Conservation (phyloP, 30 jellyfish, hydroid and myxozoan species). For the Euphysa ruthae region DNA sequence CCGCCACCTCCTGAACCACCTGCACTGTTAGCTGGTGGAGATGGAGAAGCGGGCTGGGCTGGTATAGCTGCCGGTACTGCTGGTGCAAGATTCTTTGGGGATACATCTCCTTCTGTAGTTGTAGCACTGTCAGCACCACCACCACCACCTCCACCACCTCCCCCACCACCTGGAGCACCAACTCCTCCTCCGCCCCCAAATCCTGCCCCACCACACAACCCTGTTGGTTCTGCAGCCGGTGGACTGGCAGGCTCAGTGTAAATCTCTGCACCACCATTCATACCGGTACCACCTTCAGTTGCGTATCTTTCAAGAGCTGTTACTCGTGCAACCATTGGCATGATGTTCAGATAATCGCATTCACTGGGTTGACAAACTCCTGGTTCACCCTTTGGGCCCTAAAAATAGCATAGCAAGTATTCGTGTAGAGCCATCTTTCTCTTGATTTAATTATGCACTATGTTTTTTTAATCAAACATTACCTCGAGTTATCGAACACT, state of each 20-base stretch:
- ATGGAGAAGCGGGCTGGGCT: constrained; percentile 14
- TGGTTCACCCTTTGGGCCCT: constrained; percentile 96
- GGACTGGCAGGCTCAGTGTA: constrained; percentile 78
- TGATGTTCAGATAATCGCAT: constrained; percentile 92
- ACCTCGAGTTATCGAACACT: too few relatives aligned
- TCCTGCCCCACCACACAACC: constrained; percentile 89
- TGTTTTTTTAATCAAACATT: too few relatives aligned
- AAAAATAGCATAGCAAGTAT: too few relatives aligned
- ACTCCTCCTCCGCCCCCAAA: constrained; percentile 97
- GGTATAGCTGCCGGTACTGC: constrained; percentile 16
- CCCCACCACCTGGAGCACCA: constrained; percentile 74
- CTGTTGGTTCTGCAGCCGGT: constrained; percentile 34
- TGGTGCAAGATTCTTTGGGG: neutral
- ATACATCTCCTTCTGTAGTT: neutral
- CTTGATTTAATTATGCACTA: too few relatives aligned
- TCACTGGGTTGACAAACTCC: constrained; percentile 94
- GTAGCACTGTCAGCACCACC: constrained; percentile 47
- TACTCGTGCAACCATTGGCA: constrained; percentile 95
- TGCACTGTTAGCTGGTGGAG: constrained; percentile 1
- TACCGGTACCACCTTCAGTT: constrained; percentile 98
- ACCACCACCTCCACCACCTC: constrained; percentile 57
- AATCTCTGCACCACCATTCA: constrained; percentile 80
- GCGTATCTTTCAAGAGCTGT: constrained; percentile 97
- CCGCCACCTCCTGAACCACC: constrained; percentile 66
- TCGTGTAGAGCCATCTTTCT: too few relatives aligned